Evolutionary conservation across 92 coral and sea anemone species (phyloP).

Genomic region (Palythoa grandis): DNA sequence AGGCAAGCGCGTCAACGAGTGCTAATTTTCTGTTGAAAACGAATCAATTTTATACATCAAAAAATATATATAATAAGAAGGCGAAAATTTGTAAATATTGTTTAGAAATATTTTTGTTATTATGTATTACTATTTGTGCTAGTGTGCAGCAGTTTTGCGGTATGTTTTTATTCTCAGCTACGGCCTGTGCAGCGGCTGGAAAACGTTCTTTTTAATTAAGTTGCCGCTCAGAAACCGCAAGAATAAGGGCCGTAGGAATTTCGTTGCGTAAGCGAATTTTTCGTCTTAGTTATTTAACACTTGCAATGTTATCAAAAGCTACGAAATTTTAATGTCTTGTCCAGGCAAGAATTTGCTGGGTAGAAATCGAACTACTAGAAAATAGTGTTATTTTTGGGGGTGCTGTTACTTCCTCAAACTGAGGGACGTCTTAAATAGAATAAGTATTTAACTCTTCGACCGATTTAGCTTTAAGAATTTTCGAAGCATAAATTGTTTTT

Average conservation of each 20-base stretch:
- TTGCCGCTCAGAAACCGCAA: slow-evolving; percentile 28
- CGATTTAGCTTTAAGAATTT: slow-evolving; percentile 19
- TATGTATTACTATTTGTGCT: slow-evolving; percentile 49
- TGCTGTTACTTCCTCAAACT: slow-evolving; percentile 29
- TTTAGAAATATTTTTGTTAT: slow-evolving; percentile 76
- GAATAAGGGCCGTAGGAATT: slow-evolving; percentile 12
- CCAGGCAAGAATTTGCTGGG: background rate
- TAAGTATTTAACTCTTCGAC: slow-evolving; percentile 33
- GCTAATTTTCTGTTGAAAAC: slow-evolving; percentile 36
- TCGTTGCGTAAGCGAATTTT: slow-evolving; percentile 1
- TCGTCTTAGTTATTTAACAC: slow-evolving; percentile 5
- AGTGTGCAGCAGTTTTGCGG: slow-evolving; percentile 17
- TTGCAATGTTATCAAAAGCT: background rate
- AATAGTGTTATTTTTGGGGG: slow-evolving; percentile 36
- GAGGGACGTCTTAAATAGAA: slow-evolving; percentile 25
- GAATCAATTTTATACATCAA: slow-evolving; percentile 61
- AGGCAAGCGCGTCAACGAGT: slow-evolving; percentile 10
- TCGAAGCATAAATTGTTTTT: slow-evolving; percentile 27
- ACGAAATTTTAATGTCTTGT: slow-evolving; percentile 5
- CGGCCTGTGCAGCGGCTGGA: slow-evolving; percentile 1
- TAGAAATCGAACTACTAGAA: background rate
- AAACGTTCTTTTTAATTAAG: background rate
- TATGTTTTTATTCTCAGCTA: background rate
- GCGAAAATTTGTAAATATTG: slow-evolving; percentile 66
- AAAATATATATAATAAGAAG: slow-evolving; percentile 49